Percentiles rank a stretch among this genome's conserved stretches.
These are phyloP conservation scores for Saccostrea cuccullata DNA, from an alignment of 1,140 invertebrate genomes.

Conservation along the genomic window DNA sequence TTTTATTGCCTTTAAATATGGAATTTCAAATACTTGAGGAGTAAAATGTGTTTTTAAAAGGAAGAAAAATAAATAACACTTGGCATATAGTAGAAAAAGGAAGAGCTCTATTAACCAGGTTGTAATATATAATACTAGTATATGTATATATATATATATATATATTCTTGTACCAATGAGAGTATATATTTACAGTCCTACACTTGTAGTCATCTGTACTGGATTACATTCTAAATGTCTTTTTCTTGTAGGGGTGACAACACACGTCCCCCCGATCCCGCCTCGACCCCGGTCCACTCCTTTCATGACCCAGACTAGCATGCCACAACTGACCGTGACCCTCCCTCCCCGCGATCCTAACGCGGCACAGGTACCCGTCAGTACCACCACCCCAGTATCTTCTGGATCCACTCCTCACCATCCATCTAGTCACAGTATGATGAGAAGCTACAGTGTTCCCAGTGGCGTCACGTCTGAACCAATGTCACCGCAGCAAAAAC, in stretches of 20 bases:
- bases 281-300: conserved; percentile 66
- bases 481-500: conserved; percentile 54
- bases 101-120: neutral
- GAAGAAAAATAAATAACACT: no score
- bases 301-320: conserved; percentile 58
- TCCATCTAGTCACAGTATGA: conserved; percentile 49
- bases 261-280: conserved; percentile 58
- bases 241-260: conserved; percentile 58
- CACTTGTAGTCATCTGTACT: no score
- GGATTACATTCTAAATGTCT: neutral
- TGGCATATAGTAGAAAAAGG: no score
- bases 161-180: no score
- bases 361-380: conserved; percentile 52
- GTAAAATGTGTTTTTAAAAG: no score
- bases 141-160: no score
- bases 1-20: neutral
- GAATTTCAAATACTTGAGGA: neutral
- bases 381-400: conserved; percentile 40
- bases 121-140: neutral
- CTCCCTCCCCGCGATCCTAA: conserved; percentile 61
- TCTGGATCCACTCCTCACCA: neutral
- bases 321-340: conserved; percentile 63
- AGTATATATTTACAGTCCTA: no score
- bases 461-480: conserved; percentile 51
- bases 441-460: conserved; percentile 66